Conservation (phyloP, 2,888 invertebrate genomes). For the Eudemis profundana region DNA sequence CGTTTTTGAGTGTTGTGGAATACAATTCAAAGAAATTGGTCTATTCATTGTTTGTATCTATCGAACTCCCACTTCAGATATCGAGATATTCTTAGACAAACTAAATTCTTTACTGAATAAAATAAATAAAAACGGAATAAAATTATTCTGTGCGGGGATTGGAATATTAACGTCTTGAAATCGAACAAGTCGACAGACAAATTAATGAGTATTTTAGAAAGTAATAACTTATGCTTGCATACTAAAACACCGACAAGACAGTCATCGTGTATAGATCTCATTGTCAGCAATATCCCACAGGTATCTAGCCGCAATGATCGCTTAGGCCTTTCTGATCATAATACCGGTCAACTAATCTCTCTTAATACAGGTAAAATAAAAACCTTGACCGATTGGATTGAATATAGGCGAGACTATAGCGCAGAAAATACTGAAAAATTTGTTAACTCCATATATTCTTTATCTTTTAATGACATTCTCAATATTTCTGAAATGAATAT, state of each 20-base stretch:
- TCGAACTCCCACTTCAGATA: slow-evolving; percentile 3
- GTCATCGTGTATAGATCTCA: background rate
- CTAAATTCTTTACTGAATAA: background rate
- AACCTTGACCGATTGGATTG: background rate
- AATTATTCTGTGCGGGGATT: slow-evolving; percentile 6
- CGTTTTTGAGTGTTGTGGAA: slow-evolving; percentile 9
- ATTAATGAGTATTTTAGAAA: background rate
- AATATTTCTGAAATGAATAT: background rate
- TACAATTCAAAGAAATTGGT: background rate
- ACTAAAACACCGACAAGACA: background rate
- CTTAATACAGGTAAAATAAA: background rate
- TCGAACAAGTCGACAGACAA: background rate
- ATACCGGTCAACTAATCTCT: slow-evolving; percentile 3
- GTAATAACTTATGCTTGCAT: background rate
- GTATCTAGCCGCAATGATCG: background rate
- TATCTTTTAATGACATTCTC: background rate
- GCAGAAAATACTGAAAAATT: background rate
- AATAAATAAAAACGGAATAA: background rate
- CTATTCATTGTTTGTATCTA: background rate
- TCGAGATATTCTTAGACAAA: background rate
- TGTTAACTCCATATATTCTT: background rate
- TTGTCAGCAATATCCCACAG: slow-evolving; percentile 7
- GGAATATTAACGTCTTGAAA: slow-evolving; percentile 6
- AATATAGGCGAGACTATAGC: background rate
- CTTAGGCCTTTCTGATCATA: background rate